Base-by-base conservation (phyloP, 2,888 invertebrate genomes). In the Cyclophora albipunctata region DNA sequence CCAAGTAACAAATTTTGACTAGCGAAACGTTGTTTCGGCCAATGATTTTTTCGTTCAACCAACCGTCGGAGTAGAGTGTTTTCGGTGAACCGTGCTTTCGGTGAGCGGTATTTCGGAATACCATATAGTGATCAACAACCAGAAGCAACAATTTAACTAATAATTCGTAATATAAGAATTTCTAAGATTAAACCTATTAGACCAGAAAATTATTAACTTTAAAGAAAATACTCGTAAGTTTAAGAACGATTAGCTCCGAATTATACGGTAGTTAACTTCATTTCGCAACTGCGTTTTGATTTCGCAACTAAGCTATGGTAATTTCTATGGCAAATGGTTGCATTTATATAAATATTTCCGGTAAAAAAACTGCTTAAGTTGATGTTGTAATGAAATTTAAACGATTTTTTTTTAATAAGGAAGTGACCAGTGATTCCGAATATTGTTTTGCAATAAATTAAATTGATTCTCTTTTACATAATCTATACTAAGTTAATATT, bases 241-340 rank as follows among this genome's bases (percentile, higher is more conserved):
- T 40, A 44, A 44, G 52, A 48, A 53, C 34, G 46, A 55, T 62
- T 55, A 57, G 20, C 20, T 57, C 52, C 47, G 50, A 51, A 53
- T 48, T 48, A 55, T 42, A 52, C 54, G 53, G 44, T 45, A 45
- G 48, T 47, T 58, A 54, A 49, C 52, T 49, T 43, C 45, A 57
- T 58, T 61, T 59, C 42, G 54, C 53, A 59, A 59, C 43, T 53
- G 50, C 45, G 54, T 51, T 50, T 49, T 53, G 53, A 53, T 58
- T 58, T 53, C 54, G 42, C 47, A 42, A 46, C 46, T 49, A 51
- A 53, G 54, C 53, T 48, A 58, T 53, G 57, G 54, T 56, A 55
- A 58, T 57, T 51, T 54, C 55, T 47, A 56, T 52, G 47, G 51
- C 42, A 7, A 5, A 46, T 54, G 46, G 52, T 55, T 53, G 43